Base-by-base conservation (phyloP, 1,140 invertebrate species). In the Reticulitermes speratus region DNA sequence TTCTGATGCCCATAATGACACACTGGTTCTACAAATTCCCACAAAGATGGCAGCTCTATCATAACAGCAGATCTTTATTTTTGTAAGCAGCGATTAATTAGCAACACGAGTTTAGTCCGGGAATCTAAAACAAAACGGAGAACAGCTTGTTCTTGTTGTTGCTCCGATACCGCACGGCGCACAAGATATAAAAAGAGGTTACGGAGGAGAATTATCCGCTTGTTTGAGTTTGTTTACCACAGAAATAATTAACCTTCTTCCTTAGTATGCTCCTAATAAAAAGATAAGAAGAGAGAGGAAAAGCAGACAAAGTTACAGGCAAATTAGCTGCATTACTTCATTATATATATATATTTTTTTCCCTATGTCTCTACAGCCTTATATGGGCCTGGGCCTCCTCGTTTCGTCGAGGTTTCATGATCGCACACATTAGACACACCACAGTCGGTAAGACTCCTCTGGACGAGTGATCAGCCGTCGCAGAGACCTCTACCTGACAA, bases 141-240 rank as follows among this genome's bases (percentile, higher is more conserved):
- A 55, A 75, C 25, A 75, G n/a, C n/a, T 75, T 75, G 65, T 30
- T 75, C n/a, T 12, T 75, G 21, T 1, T n/a, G 52, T 55, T 75
- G 25, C n/a, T n/a, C 7, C 25, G n/a, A 75, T 9, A 75, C n/a
- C n/a, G 25, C 65, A 30, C n/a, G 65, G 8, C 3, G 25, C n/a
- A 30, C 3, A n/a, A 75, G 3, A 75, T 75, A 30, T 9, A 25
- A 75, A 30, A 25, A 30, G n/a, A 75, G 25, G n/a, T 75, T 30
- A 75, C 65, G 11, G 7, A 75, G 65, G n/a, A 30, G 65, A 75
- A 75, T 75, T 75, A 30, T 75, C 65, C 65, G 65, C 65, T 75
- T 75, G 65, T 75, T 75, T 75, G 65, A 25, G 65, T 75, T 75
- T 75, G 65, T 75, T 75, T 75, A 30, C 65, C 65, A 30, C n/a